Conservation (phyloP, 1,140 invertebrate genomes). For the Dolichoris vasculosae region DNA sequence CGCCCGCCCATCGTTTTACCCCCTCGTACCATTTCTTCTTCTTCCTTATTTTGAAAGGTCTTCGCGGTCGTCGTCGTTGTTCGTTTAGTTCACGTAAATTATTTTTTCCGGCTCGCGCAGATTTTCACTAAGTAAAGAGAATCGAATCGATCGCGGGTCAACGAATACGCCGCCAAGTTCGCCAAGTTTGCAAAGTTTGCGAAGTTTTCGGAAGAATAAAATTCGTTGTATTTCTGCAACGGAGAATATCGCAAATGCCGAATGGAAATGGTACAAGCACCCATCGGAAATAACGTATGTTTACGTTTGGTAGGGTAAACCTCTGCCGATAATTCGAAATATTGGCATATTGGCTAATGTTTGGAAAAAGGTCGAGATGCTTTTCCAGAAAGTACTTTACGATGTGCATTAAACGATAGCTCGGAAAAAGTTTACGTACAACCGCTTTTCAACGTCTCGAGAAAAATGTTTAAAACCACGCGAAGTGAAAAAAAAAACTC, state of each 20-base stretch:
- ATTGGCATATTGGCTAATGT: constrained; percentile 6
- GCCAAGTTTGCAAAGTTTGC: too few species aligned
- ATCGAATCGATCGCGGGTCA: constrained; percentile 20
- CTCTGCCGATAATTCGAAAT: neutral
- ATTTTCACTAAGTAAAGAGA: constrained; percentile 24
- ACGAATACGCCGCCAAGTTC: neutral
- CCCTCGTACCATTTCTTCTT: too few species aligned
- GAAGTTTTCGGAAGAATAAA: constrained; percentile 20
- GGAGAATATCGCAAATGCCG: neutral
- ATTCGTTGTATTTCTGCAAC: constrained; percentile 2
- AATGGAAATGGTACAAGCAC: neutral
- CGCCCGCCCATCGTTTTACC: neutral
- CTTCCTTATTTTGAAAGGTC: neutral
- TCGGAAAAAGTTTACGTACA: too few species aligned
- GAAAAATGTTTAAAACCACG: too few species aligned
- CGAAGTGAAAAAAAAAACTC: too few species aligned
- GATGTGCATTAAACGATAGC: too few species aligned
- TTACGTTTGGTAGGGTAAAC: too few species aligned
- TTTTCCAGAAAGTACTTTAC: neutral
- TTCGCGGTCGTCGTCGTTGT: neutral
- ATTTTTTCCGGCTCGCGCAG: neutral
- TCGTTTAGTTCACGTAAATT: neutral
- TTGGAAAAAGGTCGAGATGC: neutral
- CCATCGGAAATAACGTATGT: neutral
- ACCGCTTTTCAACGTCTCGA: too few species aligned